These are phyloP conservation scores for Triplophysa tibetana DNA, from an alignment of 2,113 vertebrate genomes.

Conservation along the genomic window DNA sequence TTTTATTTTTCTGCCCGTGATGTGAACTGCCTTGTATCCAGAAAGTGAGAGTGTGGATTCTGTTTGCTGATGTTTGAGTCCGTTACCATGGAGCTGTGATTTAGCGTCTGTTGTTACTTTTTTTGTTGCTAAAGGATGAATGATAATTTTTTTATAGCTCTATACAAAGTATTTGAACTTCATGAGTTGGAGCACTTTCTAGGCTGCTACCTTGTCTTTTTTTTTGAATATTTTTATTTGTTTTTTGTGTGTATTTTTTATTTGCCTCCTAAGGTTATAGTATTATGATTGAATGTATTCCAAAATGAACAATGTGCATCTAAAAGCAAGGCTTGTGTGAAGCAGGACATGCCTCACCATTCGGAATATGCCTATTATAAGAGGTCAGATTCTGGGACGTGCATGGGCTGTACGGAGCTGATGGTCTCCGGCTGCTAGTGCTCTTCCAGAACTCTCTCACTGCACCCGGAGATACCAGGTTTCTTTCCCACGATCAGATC, in stretches of 20 bases:
- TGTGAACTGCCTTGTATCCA: slow-evolving; percentile 54
- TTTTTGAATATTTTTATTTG: slow-evolving; percentile 44
- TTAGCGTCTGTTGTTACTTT: slow-evolving; percentile 23
- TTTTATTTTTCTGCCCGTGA: neutral
- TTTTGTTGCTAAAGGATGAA: slow-evolving; percentile 45
- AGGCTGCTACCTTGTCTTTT: slow-evolving; percentile 61
- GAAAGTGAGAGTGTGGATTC: slow-evolving; percentile 27
- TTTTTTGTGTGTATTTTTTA: slow-evolving; percentile 19
- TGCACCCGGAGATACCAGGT: slow-evolving; percentile 6
- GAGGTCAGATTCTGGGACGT: slow-evolving; percentile 18
- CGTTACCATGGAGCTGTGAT: slow-evolving; percentile 40
- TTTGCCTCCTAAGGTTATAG: slow-evolving; percentile 53
- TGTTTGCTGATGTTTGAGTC: slow-evolving; percentile 36
- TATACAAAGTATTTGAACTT: slow-evolving; percentile 61
- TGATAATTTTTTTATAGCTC: slow-evolving; percentile 56
- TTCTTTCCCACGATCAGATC: neutral
- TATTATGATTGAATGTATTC: slow-evolving; percentile 63
- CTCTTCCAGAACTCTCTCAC: slow-evolving; percentile 47
- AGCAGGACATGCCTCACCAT: neutral
- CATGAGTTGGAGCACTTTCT: slow-evolving; percentile 60
- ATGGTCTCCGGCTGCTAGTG: slow-evolving; percentile 36
- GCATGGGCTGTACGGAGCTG: neutral
- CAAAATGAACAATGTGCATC: slow-evolving; percentile 50
- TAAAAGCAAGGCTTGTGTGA: neutral
- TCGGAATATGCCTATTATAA: slow-evolving; percentile 28